Base-by-base conservation (phyloP, 23 tunicate species). In the Halocynthia aurantium region DNA sequence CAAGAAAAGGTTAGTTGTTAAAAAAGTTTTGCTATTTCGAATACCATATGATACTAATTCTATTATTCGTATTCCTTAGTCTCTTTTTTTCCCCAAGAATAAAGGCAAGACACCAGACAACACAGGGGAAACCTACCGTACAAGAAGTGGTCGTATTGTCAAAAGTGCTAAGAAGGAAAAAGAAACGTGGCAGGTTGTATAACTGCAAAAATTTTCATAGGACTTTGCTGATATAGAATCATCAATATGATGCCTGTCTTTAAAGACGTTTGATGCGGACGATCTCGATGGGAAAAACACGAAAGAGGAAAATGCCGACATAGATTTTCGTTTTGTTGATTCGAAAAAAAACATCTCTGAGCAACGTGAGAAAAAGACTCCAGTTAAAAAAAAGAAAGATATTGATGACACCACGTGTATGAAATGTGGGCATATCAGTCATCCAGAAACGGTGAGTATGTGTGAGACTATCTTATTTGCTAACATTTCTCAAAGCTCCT, bases 61-160 rank as follows among this genome's bases (percentile, higher is more conserved):
- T 31, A 31, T 0, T 31, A 31, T 31, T 31, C 44, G 44, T 31
- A 31, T 31, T 4, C 44, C 4, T 31, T 31, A 31, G 1, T 31
- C 44, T 31, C 44, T 31, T 31, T 31, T 31, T 31, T 31, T 31
- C 44, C 44, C 1, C 44, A 31, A 31, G 44, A 31, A 31, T 31
- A 31, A 31, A 31, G 44, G 44, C 1, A 31, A 31, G 44, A 31
- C 44, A 31, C 44, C 44, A 31, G 44, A 4, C 44, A 31, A 49
- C 22, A 49, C 21, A 65, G 76, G 76, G 4, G 76, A 49, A 51
- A 49, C 78, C 10, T 74, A 74, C 6, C 54, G 60, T 8, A 74
- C 78, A 74, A 54, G 78, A 53, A 74, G 78, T 74, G 78, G 78
- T 0, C 19, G 78, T 40, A 74, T 40, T 19, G 78, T 74, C 11